These are phyloP conservation scores for Sphaeridia pumilis DNA, from an alignment of 2,888 invertebrate species.

Conservation along the genomic window DNA sequence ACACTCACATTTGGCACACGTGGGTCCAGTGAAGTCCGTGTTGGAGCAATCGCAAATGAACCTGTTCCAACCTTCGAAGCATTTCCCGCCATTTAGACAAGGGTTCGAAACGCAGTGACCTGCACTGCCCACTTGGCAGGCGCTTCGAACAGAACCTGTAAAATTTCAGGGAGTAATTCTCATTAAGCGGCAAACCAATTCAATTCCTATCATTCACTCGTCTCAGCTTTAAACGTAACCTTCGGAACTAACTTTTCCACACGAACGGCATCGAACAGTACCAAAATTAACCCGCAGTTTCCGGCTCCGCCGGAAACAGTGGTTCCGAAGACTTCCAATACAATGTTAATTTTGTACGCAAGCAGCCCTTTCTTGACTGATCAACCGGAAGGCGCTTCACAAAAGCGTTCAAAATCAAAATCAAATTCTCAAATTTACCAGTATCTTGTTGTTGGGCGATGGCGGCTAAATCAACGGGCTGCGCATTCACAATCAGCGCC, in stretches of 20 bases:
- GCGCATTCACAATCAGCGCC: constrained; percentile 75
- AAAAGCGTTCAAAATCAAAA: no score
- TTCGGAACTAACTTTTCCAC: no score
- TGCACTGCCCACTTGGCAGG: constrained; percentile 65
- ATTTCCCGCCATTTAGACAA: constrained; percentile 77
- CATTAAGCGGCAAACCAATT: no score
- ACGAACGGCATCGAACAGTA: no score
- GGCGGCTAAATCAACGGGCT: constrained; percentile 75
- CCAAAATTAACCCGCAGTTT: no score
- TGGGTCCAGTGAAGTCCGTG: constrained; percentile 66
- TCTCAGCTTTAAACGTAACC: no score
- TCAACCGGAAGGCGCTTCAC: no score
- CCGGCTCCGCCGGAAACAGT: no score
- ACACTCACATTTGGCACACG: constrained; percentile 69
- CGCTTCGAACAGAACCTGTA: constrained; percentile 72
- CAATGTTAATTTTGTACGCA: no score
- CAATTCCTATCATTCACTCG: no score
- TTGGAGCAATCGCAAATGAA: constrained; percentile 84
- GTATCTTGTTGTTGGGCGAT: constrained; percentile 75
- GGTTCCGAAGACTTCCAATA: no score
- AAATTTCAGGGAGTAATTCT: neutral
- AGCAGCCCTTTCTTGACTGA: no score
- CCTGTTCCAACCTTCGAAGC: constrained; percentile 90
- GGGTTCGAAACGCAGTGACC: constrained; percentile 72
- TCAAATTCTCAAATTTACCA: constrained; percentile 1